Conservation (phyloP, 2,797 vertebrate species). For the Poecilia gillii region DNA sequence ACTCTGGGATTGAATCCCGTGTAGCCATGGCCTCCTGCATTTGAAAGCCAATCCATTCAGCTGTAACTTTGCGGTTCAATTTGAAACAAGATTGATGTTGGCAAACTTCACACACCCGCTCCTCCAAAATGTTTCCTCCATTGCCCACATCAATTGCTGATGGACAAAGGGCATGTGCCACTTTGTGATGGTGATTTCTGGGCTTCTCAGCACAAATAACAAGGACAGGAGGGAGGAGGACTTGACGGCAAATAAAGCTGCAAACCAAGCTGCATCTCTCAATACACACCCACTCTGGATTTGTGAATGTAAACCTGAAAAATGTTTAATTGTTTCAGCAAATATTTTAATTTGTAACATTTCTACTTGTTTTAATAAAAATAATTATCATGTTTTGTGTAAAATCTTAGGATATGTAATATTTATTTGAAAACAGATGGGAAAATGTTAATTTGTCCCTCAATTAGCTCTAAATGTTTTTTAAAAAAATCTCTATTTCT, state of each 20-base stretch:
- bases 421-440: neutral
- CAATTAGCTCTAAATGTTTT: neutral
- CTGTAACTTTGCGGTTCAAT: conserved; percentile 75
- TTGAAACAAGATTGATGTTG: conserved; percentile 77
- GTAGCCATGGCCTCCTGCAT: conserved; percentile 74
- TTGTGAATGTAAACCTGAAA: neutral
- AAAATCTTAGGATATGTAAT: neutral
- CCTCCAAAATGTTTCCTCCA: conserved; percentile 76
- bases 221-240: conserved; percentile 21
- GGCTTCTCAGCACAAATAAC: conserved; percentile 57
- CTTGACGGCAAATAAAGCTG: conserved; percentile 17
- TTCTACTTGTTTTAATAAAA: neutral
- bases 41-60: conserved; percentile 79
- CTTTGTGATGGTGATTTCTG: conserved; percentile 70
- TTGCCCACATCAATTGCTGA: conserved; percentile 69
- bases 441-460: neutral
- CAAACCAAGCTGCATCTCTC: conserved; percentile 11
- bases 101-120: conserved; percentile 76
- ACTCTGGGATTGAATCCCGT: conserved; percentile 72
- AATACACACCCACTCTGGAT: neutral
- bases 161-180: conserved; percentile 73
- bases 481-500: neutral
- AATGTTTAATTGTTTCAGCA: neutral
- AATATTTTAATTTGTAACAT: neutral
- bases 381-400: neutral